Evolutionary conservation across 2,113 vertebrate genomes (phyloP).

Genomic region (Solea senegalensis): DNA sequence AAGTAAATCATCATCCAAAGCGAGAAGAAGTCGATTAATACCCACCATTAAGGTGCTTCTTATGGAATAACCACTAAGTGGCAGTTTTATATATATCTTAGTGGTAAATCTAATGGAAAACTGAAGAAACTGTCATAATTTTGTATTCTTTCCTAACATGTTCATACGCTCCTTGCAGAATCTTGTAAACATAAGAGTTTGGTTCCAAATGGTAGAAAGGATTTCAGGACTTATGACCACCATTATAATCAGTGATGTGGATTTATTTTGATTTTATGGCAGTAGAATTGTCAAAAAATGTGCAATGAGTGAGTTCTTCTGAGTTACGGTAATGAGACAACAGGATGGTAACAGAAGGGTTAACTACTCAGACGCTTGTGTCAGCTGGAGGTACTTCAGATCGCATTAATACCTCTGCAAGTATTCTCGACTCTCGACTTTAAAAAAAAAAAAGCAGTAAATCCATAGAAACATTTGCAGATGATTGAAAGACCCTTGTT

Average conservation of each 20-base stretch:
- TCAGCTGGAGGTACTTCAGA: background rate
- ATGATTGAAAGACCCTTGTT: too few species aligned
- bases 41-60: slow-evolving; percentile 8
- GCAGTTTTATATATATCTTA: slow-evolving; percentile 8
- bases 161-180: background rate
- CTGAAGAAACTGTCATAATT: background rate
- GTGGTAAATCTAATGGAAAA: slow-evolving; percentile 2
- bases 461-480: background rate
- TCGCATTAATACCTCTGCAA: background rate
- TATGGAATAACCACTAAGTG: slow-evolving; percentile 7
- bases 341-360: too few species aligned
- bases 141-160: background rate
- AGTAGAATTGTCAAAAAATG: too few species aligned
- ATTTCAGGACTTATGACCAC: too few species aligned
- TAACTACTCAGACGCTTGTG: too few species aligned
- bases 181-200: background rate
- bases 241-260: too few species aligned
- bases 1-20: slow-evolving; percentile 17
- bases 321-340: too few species aligned
- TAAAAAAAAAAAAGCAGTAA: background rate
- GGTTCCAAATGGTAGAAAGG: background rate
- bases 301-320: too few species aligned
- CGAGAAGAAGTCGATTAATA: slow-evolving; percentile 11
- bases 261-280: too few species aligned
- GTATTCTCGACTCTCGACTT: background rate